Evolutionary conservation across 2,888 invertebrate genomes (phyloP).

Genomic region (Ernsta delagoae): DNA sequence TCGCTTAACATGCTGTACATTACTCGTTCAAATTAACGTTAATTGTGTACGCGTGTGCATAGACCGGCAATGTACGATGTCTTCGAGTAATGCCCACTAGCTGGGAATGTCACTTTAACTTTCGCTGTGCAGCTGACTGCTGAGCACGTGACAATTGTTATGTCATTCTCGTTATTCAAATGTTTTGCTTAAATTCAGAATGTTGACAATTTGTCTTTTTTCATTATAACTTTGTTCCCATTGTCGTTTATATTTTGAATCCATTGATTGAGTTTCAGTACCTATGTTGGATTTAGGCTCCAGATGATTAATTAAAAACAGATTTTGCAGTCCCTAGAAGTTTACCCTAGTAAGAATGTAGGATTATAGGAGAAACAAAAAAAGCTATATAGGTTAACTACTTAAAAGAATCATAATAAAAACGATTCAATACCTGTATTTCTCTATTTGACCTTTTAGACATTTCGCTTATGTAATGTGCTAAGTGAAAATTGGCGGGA

Average conservation of each 20-base stretch:
- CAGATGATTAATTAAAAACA: no score
- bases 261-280: no score
- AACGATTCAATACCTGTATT: no score
- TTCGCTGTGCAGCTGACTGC: slow-evolving; percentile 36
- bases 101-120: slow-evolving; percentile 41
- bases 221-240: not conserved
- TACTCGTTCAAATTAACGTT: slow-evolving; percentile 24
- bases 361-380: no score
- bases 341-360: no score
- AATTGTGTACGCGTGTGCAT: slow-evolving; percentile 28
- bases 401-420: no score
- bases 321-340: no score
- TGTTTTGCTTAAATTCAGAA: slow-evolving; percentile 33
- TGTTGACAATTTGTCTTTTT: slow-evolving; percentile 17
- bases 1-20: slow-evolving; percentile 30
- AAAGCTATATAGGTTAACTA: no score
- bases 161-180: slow-evolving; percentile 32
- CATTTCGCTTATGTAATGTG: slow-evolving; percentile 40
- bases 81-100: not conserved
- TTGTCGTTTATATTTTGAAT: not conserved
- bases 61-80: slow-evolving; percentile 35
- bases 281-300: no score
- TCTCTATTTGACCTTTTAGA: no score
- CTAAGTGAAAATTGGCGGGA: slow-evolving; percentile 57
- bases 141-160: slow-evolving; percentile 31